phyloP scores from a whole-genome alignment of 2,113 vertebrate genomes.

The Pao palembangensis region DNA sequence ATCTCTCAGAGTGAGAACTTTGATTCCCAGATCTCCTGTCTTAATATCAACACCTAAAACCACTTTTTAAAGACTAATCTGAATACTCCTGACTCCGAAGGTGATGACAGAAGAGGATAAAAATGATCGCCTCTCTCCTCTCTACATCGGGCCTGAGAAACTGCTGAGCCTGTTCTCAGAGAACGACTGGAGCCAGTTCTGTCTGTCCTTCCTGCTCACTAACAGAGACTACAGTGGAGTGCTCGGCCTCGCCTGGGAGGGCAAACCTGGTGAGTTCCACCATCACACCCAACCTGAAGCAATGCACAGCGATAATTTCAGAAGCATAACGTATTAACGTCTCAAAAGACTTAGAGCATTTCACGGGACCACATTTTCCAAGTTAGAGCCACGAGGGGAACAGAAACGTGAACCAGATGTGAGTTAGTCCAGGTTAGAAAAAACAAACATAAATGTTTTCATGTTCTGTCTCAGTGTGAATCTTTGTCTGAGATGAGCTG shows the following conservation, averaged over 20 bases:
- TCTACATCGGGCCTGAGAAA: slow-evolving; percentile 76
- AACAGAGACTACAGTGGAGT: slow-evolving; percentile 79
- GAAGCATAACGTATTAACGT: too few relatives aligned
- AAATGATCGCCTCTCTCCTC: slow-evolving; percentile 50
- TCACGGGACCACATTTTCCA: too few relatives aligned
- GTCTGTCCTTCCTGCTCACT: slow-evolving; percentile 80
- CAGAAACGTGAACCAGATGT: not conserved
- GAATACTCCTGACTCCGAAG: slow-evolving; percentile 35
- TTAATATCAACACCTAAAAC: not conserved
- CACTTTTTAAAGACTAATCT: not conserved
- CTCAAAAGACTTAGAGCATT: too few relatives aligned
- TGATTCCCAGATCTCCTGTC: not conserved
- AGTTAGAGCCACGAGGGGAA: not conserved
- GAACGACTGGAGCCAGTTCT: slow-evolving; percentile 76
- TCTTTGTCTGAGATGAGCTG: slow-evolving; percentile 20
- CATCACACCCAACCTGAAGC: not conserved
- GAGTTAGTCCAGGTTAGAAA: not conserved
- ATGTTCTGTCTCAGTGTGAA: slow-evolving; percentile 5
- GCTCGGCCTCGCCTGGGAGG: slow-evolving; percentile 80
- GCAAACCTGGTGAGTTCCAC: slow-evolving; percentile 69
- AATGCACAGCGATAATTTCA: not conserved
- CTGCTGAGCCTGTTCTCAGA: slow-evolving; percentile 76
- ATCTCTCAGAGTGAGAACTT: slow-evolving; percentile 71
- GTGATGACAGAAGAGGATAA: slow-evolving; percentile 64
- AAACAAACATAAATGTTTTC: slow-evolving; percentile 14